A percentile compares a stretch with the other conserved stretches of the same genome.
These are phyloP conservation scores for Margarornis squamiger DNA, from an alignment of 2,797 vertebrate species.

Conservation along the genomic window DNA sequence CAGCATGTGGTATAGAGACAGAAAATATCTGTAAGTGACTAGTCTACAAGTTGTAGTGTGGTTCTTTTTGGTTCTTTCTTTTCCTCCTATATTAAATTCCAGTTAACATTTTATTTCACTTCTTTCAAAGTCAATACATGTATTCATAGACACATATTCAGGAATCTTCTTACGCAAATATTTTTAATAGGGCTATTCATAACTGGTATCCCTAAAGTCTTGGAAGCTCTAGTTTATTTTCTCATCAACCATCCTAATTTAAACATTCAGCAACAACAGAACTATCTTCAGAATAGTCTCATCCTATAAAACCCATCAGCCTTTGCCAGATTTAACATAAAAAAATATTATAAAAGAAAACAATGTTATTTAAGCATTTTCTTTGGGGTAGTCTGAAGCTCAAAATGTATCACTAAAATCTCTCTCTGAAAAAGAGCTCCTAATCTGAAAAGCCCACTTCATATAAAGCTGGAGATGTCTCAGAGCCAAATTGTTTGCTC, in stretches of 20 bases:
- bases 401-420: neutral
- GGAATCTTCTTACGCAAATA: neutral
- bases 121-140: neutral
- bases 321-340: neutral
- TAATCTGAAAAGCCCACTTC: neutral
- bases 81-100: neutral
- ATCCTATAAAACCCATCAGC: neutral
- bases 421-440: neutral
- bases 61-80: neutral
- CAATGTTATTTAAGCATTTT: neutral
- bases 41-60: neutral
- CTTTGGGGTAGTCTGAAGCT: neutral
- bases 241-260: neutral
- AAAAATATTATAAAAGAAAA: neutral
- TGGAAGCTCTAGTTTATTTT: slow-evolving; percentile 6
- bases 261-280: neutral
- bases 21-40: neutral
- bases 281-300: neutral
- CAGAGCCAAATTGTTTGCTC: neutral
- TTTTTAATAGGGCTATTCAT: neutral
- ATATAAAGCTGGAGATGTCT: neutral
- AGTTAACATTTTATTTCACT: neutral
- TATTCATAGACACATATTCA: neutral
- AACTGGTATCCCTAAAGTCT: neutral
- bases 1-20: neutral